A percentile compares a stretch with the other conserved stretches of the same genome.
Conservation (phyloP, 1,140 invertebrate genomes). For the Ips typographus region DNA sequence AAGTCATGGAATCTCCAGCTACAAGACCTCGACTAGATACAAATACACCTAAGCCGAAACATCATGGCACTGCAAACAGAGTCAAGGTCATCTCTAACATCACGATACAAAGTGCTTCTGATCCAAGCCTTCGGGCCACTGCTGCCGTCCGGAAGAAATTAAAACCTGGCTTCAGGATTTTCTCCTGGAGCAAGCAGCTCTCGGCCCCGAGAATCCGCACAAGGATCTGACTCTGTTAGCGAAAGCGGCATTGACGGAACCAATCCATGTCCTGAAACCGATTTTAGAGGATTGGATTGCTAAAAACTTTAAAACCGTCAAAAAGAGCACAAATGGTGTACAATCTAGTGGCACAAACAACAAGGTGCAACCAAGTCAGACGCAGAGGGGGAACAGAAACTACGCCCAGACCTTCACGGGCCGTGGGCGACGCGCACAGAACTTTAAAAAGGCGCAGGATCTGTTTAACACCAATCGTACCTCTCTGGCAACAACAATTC, state of each 20-base stretch:
- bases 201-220: not conserved
- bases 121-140: not conserved
- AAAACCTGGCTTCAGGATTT: not conserved
- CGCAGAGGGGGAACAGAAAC: not conserved
- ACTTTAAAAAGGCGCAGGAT: not conserved
- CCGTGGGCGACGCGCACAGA: not conserved
- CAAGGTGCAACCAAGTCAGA: not conserved
- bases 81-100: not conserved
- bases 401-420: not conserved
- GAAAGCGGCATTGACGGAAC: too few species aligned
- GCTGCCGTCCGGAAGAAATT: not conserved
- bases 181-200: not conserved
- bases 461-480: not conserved
- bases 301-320: not conserved
- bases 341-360: not conserved
- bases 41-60: too few species aligned
- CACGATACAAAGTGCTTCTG: not conserved
- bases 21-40: not conserved
- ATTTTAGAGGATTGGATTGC: not conserved
- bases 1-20: not conserved
- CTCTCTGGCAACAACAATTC: not conserved
- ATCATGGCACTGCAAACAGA: too few species aligned
- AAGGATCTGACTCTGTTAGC: too few species aligned
- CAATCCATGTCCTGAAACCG: not conserved
- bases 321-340: not conserved